Evolutionary conservation across 2,888 invertebrate genomes (phyloP), one percentile per base, ranked within the genome.

Genomic region (Antheraea yamamai): DNA sequence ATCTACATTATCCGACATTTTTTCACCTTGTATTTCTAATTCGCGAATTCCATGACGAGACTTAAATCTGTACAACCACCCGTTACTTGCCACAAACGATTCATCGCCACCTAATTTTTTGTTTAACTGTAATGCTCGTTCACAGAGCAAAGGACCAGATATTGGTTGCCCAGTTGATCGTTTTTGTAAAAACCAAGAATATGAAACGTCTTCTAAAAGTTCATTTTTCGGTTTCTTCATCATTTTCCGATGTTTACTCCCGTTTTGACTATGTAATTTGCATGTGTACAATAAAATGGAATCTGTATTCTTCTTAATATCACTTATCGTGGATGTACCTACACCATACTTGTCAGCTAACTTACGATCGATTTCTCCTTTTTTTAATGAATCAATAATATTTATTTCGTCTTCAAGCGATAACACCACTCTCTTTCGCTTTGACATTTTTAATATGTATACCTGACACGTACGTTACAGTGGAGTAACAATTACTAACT

Each of bases 331-430:
- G 77, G 81, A 81, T 74, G 78, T 81, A 76, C 80, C 82, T 74
- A 84, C 82, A 78, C 80, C 82, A 80, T 83, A 84, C 74, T 80
- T 79, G 76, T 78, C 76, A 75, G 82, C 81, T 77, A 83, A 80
- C 77, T 79, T 83, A 77, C 78, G 75, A 77, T 81, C 80, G 70
- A 78, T 76, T 79, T 80, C 82, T 76, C 81, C 80, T 78, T 82
- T 81, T 82, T 81, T 78, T n/a, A n/a, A n/a, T n/a, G n/a, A n/a
- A n/a, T n/a, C n/a, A n/a, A n/a, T n/a, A n/a, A n/a, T n/a, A n/a
- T 81, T 80, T 77, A 82, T 75, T 81, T 82, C 81, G 61, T 82
- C 79, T 80, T 79, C 79, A 73, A 82, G 80, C 74, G 79, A 82
- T 79, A 82, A 78, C 77, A 81, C 81, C 66, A 81, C 80, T 81